Evolutionary conservation across 2,797 vertebrate species (phyloP).

Genomic region (Phyllotis vaccarum): DNA sequence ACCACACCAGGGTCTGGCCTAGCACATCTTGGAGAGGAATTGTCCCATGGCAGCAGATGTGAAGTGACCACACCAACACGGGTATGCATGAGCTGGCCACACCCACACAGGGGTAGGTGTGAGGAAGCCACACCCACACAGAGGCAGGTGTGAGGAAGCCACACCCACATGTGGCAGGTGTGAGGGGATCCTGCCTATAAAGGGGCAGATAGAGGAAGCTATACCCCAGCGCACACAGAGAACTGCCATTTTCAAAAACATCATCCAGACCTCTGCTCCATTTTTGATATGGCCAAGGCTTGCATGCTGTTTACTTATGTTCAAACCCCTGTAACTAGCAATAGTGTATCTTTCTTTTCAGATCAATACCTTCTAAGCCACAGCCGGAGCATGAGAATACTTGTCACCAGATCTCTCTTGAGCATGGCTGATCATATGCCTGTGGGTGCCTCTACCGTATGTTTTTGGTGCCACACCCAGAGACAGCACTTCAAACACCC

Average conservation of each 20-base stretch:
- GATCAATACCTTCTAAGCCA: background rate
- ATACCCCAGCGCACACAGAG: background rate
- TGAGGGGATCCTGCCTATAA: background rate
- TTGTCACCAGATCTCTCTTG: too few relatives aligned
- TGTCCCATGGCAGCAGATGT: background rate
- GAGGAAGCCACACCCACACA: background rate
- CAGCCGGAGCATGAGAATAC: background rate
- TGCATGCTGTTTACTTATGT: background rate
- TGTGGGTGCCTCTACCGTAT: fast-evolving
- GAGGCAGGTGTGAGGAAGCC: background rate
- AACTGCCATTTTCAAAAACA: background rate
- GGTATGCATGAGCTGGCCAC: too few relatives aligned
- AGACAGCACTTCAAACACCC: background rate
- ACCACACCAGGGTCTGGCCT: background rate
- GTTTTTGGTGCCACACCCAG: fast-evolving
- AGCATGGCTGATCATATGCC: fast-evolving
- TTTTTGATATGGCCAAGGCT: background rate
- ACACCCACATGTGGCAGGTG: background rate
- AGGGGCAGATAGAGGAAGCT: background rate
- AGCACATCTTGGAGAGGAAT: conserved; percentile 11
- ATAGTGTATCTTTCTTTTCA: background rate
- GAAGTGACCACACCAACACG: too few relatives aligned
- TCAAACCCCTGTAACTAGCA: background rate
- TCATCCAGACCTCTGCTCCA: background rate
- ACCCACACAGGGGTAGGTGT: background rate